These are phyloP conservation scores for Paracyprichromis sp. DNA, from an alignment of 2,113 vertebrate genomes.

Conservation along the genomic window DNA sequence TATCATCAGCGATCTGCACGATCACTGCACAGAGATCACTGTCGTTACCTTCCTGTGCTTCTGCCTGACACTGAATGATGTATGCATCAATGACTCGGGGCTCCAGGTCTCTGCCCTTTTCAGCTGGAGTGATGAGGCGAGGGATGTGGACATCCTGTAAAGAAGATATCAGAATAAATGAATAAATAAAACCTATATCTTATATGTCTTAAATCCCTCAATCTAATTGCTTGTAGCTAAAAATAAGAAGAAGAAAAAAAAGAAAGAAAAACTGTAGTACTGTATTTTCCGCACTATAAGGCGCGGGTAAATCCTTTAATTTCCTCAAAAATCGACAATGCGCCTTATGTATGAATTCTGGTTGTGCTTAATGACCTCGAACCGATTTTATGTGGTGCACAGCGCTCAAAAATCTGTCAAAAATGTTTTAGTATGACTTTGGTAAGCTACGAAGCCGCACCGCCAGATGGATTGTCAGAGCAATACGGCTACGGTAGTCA, in stretches of 20 bases:
- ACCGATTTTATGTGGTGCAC: neutral
- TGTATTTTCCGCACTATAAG: neutral
- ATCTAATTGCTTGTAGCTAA: neutral
- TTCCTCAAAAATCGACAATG: neutral
- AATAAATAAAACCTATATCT: neutral
- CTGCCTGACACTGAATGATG: constrained; percentile 90
- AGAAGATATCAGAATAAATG: neutral
- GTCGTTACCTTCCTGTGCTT: constrained; percentile 91
- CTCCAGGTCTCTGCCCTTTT: constrained; percentile 93
- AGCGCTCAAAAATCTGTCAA: neutral
- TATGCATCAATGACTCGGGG: constrained; percentile 87
- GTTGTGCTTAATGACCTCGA: neutral
- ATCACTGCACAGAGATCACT: neutral
- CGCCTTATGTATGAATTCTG: neutral
- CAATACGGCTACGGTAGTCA: neutral
- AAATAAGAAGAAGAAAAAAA: neutral
- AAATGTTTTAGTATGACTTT: neutral
- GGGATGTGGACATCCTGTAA: constrained; percentile 85
- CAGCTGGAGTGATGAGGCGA: constrained; percentile 87
- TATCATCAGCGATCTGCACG: neutral
- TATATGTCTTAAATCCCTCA: neutral
- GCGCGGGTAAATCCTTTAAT: neutral
- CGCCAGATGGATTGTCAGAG: neutral
- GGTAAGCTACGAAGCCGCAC: neutral
- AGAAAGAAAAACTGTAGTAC: neutral